Base-by-base conservation (phyloP, 2,888 invertebrate genomes). In the Sphaerophoria taeniata region DNA sequence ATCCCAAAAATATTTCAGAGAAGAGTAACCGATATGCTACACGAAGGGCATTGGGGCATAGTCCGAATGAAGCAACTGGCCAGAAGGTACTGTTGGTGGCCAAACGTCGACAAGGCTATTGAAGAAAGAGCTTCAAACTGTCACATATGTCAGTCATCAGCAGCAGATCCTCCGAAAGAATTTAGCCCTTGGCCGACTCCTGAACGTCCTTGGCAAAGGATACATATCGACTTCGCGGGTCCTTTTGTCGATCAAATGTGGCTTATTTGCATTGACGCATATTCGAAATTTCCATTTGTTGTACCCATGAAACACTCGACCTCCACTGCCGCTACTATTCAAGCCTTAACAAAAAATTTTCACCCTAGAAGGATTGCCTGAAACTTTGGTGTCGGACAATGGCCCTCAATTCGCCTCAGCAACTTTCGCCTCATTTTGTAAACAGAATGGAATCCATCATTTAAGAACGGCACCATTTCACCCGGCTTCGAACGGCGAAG, bases 331-430 rank as follows among this genome's bases (percentile, higher is more conserved):
- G 39, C 31, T 12, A 74, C 65, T 3, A 65, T 65, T 4, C 39
- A 56, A 45, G 63, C 63, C 4, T n/a, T 36, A 53, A 63, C 34
- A 4, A 11, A 36, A 36, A 5, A 74, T 74, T 55, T 74, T 61
- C 33, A 55, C 61, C 39, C 31, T 61, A 39, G 16, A 56, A 36
- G 56, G 56, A 55, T 49, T 88, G 9, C 87, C 88, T 3, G 80
- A 80, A 47, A 65, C 84, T 7, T 58, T 88, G 3, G 88, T 88
- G 3, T 87, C 87, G 5, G 88, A 89, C 65, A 89, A 89, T 63
- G 87, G 87, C 24, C 63, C 84, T 16, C 87, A 87, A 53, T 88
- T 88, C 58, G 51, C 47, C 33, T 86, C 88, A 39, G 47, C 34
- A 31, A 78, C 87, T 33, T 87, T 89, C 61, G 58, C 85, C 70